These are phyloP conservation scores for Lysandra bellargus DNA, from an alignment of 2,888 invertebrate species.

Conservation along the genomic window DNA sequence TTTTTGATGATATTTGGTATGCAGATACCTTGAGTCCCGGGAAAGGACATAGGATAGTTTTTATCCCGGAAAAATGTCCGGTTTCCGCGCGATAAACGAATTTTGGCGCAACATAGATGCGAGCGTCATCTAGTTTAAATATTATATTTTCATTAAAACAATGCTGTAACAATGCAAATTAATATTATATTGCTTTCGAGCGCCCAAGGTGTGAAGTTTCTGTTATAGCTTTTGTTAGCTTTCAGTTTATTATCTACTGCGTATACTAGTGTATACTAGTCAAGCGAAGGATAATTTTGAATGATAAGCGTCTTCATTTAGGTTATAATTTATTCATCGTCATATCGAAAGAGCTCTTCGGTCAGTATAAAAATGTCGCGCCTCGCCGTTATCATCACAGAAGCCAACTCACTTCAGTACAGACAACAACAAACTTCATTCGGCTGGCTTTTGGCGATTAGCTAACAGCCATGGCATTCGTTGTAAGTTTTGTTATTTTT, in stretches of 20 bases:
- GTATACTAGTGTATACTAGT: not conserved
- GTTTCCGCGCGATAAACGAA: too few relatives aligned
- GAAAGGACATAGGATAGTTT: too few relatives aligned
- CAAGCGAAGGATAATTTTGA: constrained; percentile 9
- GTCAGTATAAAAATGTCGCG: constrained; percentile 69
- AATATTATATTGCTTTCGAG: too few relatives aligned
- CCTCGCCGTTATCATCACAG: constrained; percentile 61
- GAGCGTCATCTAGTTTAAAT: too few relatives aligned
- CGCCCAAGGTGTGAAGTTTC: too few relatives aligned
- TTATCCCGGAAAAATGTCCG: too few relatives aligned
- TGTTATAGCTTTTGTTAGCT: not conserved
- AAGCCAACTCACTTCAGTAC: constrained; percentile 65
- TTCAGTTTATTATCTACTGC: not conserved
- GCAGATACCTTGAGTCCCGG: too few relatives aligned
- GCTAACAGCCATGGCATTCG: constrained; percentile 78
- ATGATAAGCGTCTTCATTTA: not conserved
- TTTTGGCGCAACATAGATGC: too few relatives aligned
- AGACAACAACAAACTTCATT: constrained; percentile 65
- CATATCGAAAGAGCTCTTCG: constrained; percentile 58
- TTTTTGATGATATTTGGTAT: too few relatives aligned
- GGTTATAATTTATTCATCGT: constrained; percentile 51
- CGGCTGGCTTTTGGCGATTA: constrained; percentile 74
- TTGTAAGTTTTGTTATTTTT: constrained; percentile 62
- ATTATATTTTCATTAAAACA: too few relatives aligned
- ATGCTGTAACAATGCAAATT: too few relatives aligned